Conservation (phyloP, 1,140 invertebrate species). For the Radopholus similis region DNA sequence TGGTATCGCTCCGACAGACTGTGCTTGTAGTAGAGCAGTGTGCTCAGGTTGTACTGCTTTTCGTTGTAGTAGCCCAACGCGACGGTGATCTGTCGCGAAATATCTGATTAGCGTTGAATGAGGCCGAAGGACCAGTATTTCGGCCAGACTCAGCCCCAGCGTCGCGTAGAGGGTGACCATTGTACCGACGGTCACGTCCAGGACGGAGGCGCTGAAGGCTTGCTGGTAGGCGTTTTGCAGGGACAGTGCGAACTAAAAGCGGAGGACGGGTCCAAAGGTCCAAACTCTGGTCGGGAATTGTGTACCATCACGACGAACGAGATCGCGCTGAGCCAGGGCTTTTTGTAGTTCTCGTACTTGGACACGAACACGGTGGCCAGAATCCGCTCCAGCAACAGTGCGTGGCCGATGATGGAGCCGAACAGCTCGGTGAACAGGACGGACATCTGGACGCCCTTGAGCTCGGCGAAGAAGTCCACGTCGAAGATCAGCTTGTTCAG, state of each 20-base stretch:
- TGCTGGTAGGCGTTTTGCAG: background rate
- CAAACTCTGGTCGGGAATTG: background rate
- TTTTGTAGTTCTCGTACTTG: slow-evolving; percentile 6
- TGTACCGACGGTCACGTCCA: background rate
- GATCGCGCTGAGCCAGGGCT: background rate
- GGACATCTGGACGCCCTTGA: background rate
- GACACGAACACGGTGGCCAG: background rate
- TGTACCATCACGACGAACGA: background rate
- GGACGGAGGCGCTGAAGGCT: background rate
- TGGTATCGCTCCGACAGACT: background rate
- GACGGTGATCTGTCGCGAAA: background rate
- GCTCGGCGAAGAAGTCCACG: background rate
- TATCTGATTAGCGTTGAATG: background rate
- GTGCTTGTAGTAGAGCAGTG: background rate
- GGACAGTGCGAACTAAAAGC: background rate
- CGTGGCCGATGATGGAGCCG: background rate
- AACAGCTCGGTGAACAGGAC: background rate
- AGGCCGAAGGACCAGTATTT: background rate
- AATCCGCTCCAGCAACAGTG: background rate
- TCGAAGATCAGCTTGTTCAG: background rate
- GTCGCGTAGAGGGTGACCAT: background rate
- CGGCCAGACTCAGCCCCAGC: background rate
- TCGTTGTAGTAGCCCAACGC: background rate
- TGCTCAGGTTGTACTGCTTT: background rate
- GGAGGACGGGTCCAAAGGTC: background rate